phyloP scores from a whole-genome alignment of 2,888 invertebrate genomes.

The Malthinus seriepunctatus region DNA sequence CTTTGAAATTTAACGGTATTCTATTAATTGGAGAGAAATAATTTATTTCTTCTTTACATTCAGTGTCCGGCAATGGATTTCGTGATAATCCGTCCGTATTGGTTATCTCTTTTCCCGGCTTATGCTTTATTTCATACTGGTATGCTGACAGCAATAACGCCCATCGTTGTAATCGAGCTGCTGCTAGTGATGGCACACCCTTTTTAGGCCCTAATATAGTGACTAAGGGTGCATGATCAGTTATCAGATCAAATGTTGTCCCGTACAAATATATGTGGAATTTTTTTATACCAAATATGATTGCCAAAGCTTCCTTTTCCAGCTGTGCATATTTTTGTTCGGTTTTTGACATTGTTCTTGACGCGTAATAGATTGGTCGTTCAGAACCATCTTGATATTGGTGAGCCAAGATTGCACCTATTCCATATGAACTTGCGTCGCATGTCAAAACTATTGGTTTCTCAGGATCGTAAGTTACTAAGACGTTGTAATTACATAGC shows the following conservation, averaged over 20 bases:
- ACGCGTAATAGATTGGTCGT: background rate
- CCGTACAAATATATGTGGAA: background rate
- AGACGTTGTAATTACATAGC: conserved; percentile 1
- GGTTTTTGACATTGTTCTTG: background rate
- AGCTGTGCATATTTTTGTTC: background rate
- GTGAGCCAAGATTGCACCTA: conserved; percentile 3
- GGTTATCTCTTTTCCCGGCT: background rate
- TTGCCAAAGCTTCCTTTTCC: background rate
- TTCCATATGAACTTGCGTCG: conserved; percentile 3
- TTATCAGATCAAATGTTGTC: background rate
- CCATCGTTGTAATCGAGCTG: background rate
- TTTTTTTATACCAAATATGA: background rate
- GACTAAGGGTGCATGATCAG: too few species aligned
- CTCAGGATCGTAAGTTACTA: conserved; percentile 10
- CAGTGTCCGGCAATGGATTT: background rate
- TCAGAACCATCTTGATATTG: background rate
- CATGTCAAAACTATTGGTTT: conserved; percentile 2
- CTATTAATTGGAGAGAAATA: background rate
- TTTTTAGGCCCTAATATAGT: background rate
- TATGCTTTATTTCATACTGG: background rate
- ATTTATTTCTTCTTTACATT: background rate
- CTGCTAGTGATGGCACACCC: background rate
- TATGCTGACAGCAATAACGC: background rate
- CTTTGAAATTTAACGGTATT: background rate
- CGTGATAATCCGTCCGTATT: background rate